phyloP scores from a whole-genome alignment of 1,140 invertebrate species.

The Drosophila sulfurigaster region DNA sequence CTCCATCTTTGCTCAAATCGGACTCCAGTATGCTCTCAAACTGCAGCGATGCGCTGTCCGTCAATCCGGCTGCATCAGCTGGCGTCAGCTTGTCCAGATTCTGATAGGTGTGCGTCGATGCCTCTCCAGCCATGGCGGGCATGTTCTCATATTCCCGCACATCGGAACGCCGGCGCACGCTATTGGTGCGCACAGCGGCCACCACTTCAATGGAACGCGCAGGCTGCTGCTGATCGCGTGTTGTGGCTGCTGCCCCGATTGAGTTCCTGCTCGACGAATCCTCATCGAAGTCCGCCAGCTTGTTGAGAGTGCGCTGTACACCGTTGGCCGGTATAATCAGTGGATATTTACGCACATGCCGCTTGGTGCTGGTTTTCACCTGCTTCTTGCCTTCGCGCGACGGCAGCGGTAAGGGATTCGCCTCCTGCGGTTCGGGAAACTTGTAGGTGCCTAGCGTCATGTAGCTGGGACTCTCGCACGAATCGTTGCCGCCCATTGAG shows the following conservation, averaged over 20 bases:
- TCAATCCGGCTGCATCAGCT: slow-evolving; percentile 71
- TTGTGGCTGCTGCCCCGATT: slow-evolving; percentile 6
- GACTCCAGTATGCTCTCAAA: slow-evolving; percentile 82
- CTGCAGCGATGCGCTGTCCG: slow-evolving; percentile 80
- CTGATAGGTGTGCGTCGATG: slow-evolving; percentile 69
- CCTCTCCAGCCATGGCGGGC: slow-evolving; percentile 43
- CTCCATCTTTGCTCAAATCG: slow-evolving; percentile 67
- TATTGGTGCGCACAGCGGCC: slow-evolving; percentile 57
- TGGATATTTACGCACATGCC: slow-evolving; percentile 95
- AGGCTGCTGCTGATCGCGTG: slow-evolving; percentile 8
- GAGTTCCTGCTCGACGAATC: slow-evolving; percentile 12
- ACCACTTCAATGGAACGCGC: slow-evolving; percentile 63
- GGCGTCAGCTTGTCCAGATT: slow-evolving; percentile 72
- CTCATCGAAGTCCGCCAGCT: slow-evolving; percentile 85
- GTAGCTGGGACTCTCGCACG: slow-evolving; percentile 84
- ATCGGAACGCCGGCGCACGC: slow-evolving; percentile 49
- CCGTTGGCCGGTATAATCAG: slow-evolving; percentile 91
- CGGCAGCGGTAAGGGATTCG: slow-evolving; percentile 92
- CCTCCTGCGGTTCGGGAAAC: slow-evolving; percentile 84
- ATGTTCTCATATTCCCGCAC: slow-evolving; percentile 67
- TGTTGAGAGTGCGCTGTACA: slow-evolving; percentile 87
- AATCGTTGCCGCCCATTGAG: slow-evolving; percentile 40
- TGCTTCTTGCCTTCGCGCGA: slow-evolving; percentile 92
- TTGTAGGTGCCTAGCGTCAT: slow-evolving; percentile 71
- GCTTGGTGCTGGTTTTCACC: slow-evolving; percentile 87